Conservation (phyloP, 1,140 invertebrate genomes). For the Babylonia areolata region DNA sequence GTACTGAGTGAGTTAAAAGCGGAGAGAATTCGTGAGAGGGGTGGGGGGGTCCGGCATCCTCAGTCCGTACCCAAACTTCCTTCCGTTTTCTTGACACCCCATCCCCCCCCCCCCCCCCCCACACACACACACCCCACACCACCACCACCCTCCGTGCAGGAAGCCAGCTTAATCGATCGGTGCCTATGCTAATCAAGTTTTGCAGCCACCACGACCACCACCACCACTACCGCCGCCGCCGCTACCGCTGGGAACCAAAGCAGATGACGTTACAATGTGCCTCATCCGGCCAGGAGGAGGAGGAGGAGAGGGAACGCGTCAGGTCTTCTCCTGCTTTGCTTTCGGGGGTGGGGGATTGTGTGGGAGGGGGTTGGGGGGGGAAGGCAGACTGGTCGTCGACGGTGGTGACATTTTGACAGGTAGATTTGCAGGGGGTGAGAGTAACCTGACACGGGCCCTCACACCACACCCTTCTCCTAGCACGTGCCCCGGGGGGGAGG, state of each 20-base stretch:
- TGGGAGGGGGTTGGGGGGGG: too few species aligned
- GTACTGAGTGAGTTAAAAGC: too few species aligned
- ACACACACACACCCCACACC: neutral
- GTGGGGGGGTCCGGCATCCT: too few species aligned
- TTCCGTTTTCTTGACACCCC: neutral
- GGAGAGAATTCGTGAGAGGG: too few species aligned
- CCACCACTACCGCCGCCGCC: too few species aligned
- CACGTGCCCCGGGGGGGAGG: neutral
- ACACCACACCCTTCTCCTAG: neutral
- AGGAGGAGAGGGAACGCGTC: too few species aligned
- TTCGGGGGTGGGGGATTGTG: neutral
- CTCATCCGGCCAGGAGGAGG: neutral
- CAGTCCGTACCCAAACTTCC: neutral
- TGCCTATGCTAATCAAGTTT: neutral
- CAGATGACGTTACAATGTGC: neutral
- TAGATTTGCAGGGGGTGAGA: slow-evolving; percentile 27
- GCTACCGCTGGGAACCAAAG: neutral
- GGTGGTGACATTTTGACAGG: slow-evolving; percentile 27
- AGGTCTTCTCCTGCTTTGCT: neutral
- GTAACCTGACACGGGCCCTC: neutral
- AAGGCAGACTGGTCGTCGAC: neutral
- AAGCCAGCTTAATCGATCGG: neutral
- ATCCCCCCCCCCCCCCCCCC: neutral
- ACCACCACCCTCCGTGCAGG: too few species aligned
- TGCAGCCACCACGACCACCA: too few species aligned